These are phyloP conservation scores for Dromaius novaehollandiae DNA, from an alignment of 2,113 vertebrate species.

Conservation along the genomic window DNA sequence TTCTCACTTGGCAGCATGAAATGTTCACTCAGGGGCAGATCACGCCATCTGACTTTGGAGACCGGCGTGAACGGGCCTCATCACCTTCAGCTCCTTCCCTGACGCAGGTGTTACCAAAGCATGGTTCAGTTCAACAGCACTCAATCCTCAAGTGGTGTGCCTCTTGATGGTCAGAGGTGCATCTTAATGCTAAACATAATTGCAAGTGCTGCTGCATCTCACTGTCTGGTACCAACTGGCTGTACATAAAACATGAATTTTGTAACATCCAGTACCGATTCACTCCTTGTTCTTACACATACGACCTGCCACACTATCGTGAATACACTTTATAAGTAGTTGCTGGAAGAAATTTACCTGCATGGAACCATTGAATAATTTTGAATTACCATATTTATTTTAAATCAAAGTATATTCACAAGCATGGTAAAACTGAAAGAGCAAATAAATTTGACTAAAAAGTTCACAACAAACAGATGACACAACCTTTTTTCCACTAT, in stretches of 20 bases:
- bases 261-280: not conserved
- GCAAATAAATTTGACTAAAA: not conserved
- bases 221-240: not conserved
- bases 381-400: not conserved
- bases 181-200: not conserved
- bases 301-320: not conserved
- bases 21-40: not conserved
- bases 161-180: too few relatives aligned
- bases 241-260: not conserved
- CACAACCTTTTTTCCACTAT: not conserved
- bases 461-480: not conserved
- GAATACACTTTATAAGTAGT: not conserved
- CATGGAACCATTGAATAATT: fast-evolving
- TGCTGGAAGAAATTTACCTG: not conserved
- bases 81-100: too few relatives aligned
- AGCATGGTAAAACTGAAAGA: not conserved
- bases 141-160: too few relatives aligned
- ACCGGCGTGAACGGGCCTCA: too few relatives aligned
- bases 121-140: too few relatives aligned
- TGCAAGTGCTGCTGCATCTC: not conserved
- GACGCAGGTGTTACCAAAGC: too few relatives aligned
- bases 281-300: not conserved
- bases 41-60: too few relatives aligned
- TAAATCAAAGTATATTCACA: not conserved
- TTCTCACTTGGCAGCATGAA: not conserved